Evolutionary conservation across 2,888 invertebrate genomes (phyloP), one percentile per base, ranked within the genome.

Genomic region (Ferrisia virgata): DNA sequence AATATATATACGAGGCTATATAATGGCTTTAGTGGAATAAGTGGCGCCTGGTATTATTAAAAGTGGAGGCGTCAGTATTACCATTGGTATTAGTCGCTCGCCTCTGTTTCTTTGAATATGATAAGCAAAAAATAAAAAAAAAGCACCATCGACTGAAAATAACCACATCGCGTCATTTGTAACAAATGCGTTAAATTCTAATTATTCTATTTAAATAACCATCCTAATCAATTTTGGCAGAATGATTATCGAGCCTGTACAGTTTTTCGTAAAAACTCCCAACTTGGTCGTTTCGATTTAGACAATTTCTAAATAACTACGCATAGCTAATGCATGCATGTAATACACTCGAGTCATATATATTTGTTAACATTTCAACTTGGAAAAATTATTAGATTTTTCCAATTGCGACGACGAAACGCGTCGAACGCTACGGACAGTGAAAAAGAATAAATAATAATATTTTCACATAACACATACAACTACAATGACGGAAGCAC

Each of bases 21-120:
- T 76, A 76, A 76, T 76, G 36, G 72, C 18, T 36, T 76, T 18
- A 76, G 72, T 76, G 72, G 36, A 76, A 76, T 36, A 18, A 76
- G 72, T 76, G 72, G 72, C 72, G 72, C 72, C 72, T 76, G 11
- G 36, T 36, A 31, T 36, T 76, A 76, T 76, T 76, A 76, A 76
- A 76, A 8, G 72, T 18, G 72, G 72, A 76, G 72, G 72, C 72
- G 72, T 76, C 72, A 3, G 22, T 76, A 33, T n/a, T 31, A 28
- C 69, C 69, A 25, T 69, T 25, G n/a, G 33, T 33, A 36, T 18
- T 36, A 33, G 36, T 33, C 36, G 36, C 36, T 36, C 72, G 18
- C 33, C 22, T 5, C 15, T 0, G 25, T 36, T 36, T 33, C 72
- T 76, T 33, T 8, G 36, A 76, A 76, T 64, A 76, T 18, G 18